phyloP scores from a whole-genome alignment of 2,888 invertebrate genomes.

The Callyntrura guangdongensis region DNA sequence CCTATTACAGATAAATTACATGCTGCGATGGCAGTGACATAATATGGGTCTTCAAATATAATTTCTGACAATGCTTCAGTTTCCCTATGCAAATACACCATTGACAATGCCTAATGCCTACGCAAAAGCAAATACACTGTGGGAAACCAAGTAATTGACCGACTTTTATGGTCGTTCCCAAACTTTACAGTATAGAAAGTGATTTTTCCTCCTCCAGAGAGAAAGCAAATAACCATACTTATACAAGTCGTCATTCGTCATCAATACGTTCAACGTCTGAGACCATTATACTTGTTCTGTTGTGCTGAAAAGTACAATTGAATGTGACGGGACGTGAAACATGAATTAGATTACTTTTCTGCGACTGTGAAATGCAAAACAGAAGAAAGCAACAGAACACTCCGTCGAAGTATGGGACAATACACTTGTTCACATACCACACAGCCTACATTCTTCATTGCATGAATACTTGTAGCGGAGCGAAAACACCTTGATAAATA shows the following conservation, averaged over 20 bases:
- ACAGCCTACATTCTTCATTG: neutral
- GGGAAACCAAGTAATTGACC: slow-evolving; percentile 15
- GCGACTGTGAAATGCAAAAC: slow-evolving; percentile 10
- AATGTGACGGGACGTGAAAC: slow-evolving; percentile 8
- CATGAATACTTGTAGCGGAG: neutral
- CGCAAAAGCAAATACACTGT: neutral
- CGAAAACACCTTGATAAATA: neutral
- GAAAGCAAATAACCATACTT: slow-evolving; percentile 9
- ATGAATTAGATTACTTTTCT: slow-evolving; percentile 18
- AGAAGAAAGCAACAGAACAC: slow-evolving; percentile 17
- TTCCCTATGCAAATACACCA: neutral
- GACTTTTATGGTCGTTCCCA: neutral
- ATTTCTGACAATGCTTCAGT: slow-evolving; percentile 15
- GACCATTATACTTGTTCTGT: neutral
- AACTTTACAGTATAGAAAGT: neutral
- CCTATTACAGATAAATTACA: slow-evolving; percentile 4
- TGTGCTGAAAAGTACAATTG: neutral
- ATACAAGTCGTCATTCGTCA: neutral
- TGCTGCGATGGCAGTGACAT: neutral
- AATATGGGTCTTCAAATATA: neutral
- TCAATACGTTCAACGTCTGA: neutral
- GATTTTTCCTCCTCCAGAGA: neutral
- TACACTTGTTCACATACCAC: neutral
- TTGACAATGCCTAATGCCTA: neutral
- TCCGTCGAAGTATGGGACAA: neutral